Base-by-base conservation (phyloP, 2,113 vertebrate species). In the Brachyistius frenatus region DNA sequence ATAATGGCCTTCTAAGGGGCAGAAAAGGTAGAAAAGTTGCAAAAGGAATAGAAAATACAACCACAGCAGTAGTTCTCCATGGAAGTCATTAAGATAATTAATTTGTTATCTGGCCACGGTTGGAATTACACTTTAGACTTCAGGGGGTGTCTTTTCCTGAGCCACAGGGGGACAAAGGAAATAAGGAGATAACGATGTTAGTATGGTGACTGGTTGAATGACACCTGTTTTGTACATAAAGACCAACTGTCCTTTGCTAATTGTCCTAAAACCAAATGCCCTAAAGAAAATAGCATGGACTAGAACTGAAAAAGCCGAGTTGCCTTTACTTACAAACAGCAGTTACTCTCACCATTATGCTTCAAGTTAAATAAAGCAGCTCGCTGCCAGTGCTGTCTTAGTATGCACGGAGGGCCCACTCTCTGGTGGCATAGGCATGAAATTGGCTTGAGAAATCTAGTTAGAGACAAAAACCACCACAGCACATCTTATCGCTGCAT, bases 381-480 rank as follows among this genome's bases (percentile, higher is more conserved):
- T 76, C 23, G 5, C 47, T 61, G 60, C 72, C 64, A 46, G 53
- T n/a, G 31, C 57, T 66, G 54, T 74, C 71, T 91, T 90, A 88
- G 85, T 90, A 91, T 90, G 91, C 91, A 86, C 85, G 67, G 60
- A 89, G 67, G 74, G 58, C 70, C 73, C 56, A 80, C 76, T 77
- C 85, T 86, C 80, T 62, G 81, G 84, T 86, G 89, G 75, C 80
- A 84, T 61, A 80, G 74, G 87, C 91, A 93, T 92, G 89, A 93
- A 94, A 94, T 94, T 94, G 90, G 88, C 86, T 92, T 85, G 80
- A 89, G 84, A 83, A 90, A 86, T 75, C 86, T 92, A 80, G 84
- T 91, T 90, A 84, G 87, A 89, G 79, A 86, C 81, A 67, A 84
- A 89, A 89, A 80, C 55, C 84, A 70, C 56, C 78, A 80, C 78